Evolutionary conservation across 2,797 vertebrate genomes (phyloP).

Genomic region (Pagetopsis macropterus): DNA sequence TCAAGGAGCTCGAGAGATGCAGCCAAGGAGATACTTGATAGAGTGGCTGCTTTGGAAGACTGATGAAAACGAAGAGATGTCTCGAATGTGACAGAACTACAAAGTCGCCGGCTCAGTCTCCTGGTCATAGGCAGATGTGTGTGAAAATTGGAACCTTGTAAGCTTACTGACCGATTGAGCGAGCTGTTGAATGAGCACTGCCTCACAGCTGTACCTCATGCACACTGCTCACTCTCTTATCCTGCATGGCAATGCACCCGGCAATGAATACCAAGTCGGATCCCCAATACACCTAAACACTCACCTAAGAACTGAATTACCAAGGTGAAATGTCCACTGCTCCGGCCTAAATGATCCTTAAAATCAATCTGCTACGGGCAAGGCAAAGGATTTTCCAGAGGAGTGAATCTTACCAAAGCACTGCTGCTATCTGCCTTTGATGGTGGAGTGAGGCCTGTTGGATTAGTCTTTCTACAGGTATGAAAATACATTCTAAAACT

Average conservation of each 20-base stretch:
- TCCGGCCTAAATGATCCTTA: constrained; percentile 34
- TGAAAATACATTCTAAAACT: constrained; percentile 5
- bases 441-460: not conserved
- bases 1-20: constrained; percentile 66
- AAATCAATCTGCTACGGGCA: constrained; percentile 58
- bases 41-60: constrained; percentile 63
- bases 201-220: constrained; percentile 55
- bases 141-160: constrained; percentile 67
- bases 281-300: constrained; percentile 55
- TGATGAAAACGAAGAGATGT: constrained; percentile 62
- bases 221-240: constrained; percentile 57
- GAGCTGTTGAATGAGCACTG: constrained; percentile 46
- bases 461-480: not conserved
- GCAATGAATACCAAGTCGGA: constrained; percentile 66
- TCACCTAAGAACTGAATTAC: constrained; percentile 58
- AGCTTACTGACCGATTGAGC: constrained; percentile 34
- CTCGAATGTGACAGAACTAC: constrained; percentile 69
- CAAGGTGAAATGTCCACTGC: constrained; percentile 44
- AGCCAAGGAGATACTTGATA: constrained; percentile 65
- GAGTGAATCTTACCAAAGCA: constrained; percentile 20
- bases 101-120: constrained; percentile 38
- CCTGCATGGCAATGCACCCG: constrained; percentile 26
- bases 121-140: constrained; percentile 35
- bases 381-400: constrained; percentile 37
- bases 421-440: constrained; percentile 13